Evolutionary conservation across 2,113 vertebrate species (phyloP), one percentile per base, ranked within the genome.

Genomic region (Lota lota): DNA sequence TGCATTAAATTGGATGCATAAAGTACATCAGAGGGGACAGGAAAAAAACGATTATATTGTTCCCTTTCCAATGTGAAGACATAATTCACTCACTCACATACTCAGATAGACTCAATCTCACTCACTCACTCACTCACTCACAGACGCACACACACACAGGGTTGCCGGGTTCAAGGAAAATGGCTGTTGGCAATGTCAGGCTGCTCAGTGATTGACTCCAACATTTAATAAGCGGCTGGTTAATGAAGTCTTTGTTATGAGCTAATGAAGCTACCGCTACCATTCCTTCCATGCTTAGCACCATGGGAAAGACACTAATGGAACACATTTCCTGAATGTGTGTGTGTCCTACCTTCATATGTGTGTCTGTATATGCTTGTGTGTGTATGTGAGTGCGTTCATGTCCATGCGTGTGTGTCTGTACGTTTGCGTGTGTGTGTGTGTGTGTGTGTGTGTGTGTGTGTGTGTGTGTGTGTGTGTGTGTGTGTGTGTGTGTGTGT

Each of bases 181-280:
- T 71, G 67, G 72, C 73, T 76, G 50, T 68, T 79, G 70, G 78
- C 77, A 68, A 68, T 69, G 19, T 20, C 71, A 68, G 36, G 75
- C 53, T 53, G 66, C 67, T 64, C 62, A 74, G 68, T 81, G 66
- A 76, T 74, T 40, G 70, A 76, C 79, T 74, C 74, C 74, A 70
- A 66, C 66, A 73, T 75, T 74, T 83, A 83, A 84, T 81, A 63
- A 69, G 8, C 54, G 68, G 67, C 59, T 70, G 70, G 56, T 79
- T 85, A 73, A 83, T 82, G 70, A 69, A 33, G 63, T 74, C 65
- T 81, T 54, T 60, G 56, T 58, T 76, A 69, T 56, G 50, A 67
- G 62, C 53, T 61, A 72, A 64, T 79, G 57, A 67, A 71, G 63
- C 59, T n/a, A 17, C 22, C 53, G 4, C 66, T 66, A 63, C n/a